phyloP scores from a whole-genome alignment of 2,113 vertebrate genomes.

The Nycticorax nycticorax region DNA sequence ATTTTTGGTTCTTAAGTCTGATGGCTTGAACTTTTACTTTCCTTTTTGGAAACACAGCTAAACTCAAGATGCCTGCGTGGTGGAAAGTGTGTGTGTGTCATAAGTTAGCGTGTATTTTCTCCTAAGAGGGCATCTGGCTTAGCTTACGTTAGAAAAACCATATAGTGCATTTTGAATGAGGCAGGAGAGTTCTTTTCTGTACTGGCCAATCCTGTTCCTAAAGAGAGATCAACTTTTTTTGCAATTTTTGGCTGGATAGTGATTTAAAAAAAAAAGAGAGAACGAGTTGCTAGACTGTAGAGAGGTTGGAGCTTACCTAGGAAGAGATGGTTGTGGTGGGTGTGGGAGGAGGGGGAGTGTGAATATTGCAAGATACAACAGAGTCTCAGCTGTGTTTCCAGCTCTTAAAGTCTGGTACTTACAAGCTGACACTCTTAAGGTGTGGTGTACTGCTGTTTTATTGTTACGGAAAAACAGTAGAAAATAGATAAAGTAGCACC shows the following conservation, averaged over 20 bases:
- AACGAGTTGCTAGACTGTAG: not conserved
- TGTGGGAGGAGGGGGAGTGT: not conserved
- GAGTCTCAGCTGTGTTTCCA: not conserved
- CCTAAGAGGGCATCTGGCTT: not conserved
- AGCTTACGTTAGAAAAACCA: not conserved
- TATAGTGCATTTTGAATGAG: not conserved
- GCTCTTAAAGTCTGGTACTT: not conserved
- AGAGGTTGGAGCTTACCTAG: not conserved
- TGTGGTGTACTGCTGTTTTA: not conserved
- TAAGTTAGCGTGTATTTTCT: not conserved
- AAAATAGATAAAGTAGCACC: not conserved
- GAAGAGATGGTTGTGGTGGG: not conserved
- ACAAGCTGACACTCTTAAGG: not conserved
- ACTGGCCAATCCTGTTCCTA: not conserved
- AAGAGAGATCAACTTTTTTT: not conserved
- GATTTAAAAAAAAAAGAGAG: not conserved
- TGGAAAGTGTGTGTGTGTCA: not conserved
- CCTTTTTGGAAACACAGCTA: not conserved
- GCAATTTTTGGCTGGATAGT: not conserved
- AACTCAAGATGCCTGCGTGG: not conserved
- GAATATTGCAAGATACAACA: not conserved
- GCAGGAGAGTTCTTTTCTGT: not conserved
- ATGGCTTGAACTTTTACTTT: not conserved
- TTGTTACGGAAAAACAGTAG: not conserved
- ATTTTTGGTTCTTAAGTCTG: not conserved